Evolutionary conservation across 2,113 vertebrate genomes (phyloP).

Genomic region (Papio anubis): DNA sequence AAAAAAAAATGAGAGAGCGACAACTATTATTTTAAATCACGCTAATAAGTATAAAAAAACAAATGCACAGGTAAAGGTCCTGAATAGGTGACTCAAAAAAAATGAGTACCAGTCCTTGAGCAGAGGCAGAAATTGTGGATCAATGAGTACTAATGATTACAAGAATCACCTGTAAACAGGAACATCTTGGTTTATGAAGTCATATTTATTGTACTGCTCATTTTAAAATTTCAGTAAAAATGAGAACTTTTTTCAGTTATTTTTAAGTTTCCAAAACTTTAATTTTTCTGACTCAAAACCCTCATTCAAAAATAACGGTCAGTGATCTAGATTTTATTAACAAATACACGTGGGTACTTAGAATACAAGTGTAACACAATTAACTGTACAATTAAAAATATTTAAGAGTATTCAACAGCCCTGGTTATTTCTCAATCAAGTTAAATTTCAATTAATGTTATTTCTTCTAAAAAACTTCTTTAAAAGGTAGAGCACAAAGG

Average conservation of each 20-base stretch:
- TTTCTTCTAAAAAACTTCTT: background rate
- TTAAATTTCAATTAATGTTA: background rate
- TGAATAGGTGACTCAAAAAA: background rate
- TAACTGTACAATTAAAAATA: background rate
- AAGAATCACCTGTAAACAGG: background rate
- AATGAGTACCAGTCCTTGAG: background rate
- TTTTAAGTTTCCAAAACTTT: background rate
- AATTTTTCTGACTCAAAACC: constrained; percentile 23
- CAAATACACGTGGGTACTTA: background rate
- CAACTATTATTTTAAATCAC: background rate
- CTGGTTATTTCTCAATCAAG: background rate
- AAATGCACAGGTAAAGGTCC: background rate
- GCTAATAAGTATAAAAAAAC: background rate
- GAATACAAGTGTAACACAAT: background rate
- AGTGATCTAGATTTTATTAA: background rate
- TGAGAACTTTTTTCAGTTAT: background rate
- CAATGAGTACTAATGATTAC: background rate
- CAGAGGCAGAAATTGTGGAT: background rate
- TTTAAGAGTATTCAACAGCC: background rate
- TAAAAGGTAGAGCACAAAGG: background rate
- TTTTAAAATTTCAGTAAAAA: background rate
- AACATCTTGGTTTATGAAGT: background rate
- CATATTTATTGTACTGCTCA: background rate
- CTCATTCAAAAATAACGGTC: background rate
- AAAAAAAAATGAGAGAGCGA: background rate